These are phyloP conservation scores for Hemibagrus guttatus DNA, from an alignment of 2,797 vertebrate species.

Conservation along the genomic window DNA sequence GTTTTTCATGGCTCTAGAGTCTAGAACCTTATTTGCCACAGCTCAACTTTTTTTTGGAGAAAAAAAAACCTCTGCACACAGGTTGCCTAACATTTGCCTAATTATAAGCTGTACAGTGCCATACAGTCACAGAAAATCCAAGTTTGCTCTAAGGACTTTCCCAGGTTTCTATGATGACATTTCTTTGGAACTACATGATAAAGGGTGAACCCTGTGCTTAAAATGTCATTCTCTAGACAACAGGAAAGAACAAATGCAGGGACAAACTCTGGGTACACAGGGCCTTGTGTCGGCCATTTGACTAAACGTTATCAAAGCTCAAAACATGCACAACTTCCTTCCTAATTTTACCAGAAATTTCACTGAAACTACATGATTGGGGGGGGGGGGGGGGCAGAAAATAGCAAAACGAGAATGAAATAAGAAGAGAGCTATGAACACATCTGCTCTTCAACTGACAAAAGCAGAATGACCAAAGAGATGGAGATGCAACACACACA, in stretches of 20 bases:
- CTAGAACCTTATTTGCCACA: neutral
- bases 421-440: conserved; percentile 31
- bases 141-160: conserved; percentile 5
- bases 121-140: neutral
- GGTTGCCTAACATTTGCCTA: neutral
- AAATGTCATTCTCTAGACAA: neutral
- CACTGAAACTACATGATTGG: neutral
- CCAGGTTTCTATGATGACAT: conserved; percentile 2
- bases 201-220: neutral
- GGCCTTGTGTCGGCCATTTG: neutral
- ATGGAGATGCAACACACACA: neutral
- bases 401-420: conserved; percentile 17
- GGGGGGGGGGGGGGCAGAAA: neutral
- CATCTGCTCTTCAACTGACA: conserved; percentile 38
- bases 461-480: conserved; percentile 5
- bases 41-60: neutral
- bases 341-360: conserved; percentile 18
- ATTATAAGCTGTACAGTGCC: neutral
- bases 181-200: conserved; percentile 3
- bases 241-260: neutral
- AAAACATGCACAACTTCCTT: conserved; percentile 23
- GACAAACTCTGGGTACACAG: neutral
- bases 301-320: neutral
- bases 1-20: neutral
- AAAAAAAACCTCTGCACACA: neutral